Conservation (phyloP, 2,113 vertebrate genomes). For the Aviceda subcristata region DNA sequence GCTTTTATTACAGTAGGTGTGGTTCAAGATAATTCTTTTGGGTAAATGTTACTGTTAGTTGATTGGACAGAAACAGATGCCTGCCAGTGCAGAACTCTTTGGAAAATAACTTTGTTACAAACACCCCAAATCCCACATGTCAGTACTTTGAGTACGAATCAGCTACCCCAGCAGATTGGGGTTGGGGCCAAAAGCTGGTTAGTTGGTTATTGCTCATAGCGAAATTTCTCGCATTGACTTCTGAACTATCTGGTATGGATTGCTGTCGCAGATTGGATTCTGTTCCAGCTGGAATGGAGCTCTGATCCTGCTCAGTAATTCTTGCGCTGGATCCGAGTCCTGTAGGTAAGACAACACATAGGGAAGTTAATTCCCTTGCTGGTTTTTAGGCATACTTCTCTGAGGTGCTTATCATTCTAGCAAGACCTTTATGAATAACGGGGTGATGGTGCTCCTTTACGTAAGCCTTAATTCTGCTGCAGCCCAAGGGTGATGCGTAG, state of each 20-base stretch:
- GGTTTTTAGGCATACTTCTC: accelerated
- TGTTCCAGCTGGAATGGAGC: neutral
- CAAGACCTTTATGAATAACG: neutral
- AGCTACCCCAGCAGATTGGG: neutral
- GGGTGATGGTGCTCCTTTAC: neutral
- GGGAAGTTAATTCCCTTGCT: neutral
- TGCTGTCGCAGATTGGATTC: neutral
- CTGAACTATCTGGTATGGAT: neutral
- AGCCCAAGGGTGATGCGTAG: too few relatives aligned
- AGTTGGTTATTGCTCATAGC: neutral
- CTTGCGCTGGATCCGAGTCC: neutral
- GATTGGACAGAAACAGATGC: neutral
- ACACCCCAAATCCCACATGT: neutral
- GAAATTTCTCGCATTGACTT: neutral
- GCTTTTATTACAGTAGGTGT: neutral
- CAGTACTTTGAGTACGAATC: neutral
- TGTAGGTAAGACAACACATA: neutral
- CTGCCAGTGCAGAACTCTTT: neutral
- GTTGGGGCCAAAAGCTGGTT: neutral
- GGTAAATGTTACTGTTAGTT: neutral
- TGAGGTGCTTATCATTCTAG: neutral
- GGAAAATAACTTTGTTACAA: neutral
- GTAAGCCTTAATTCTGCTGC: neutral
- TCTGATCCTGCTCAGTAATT: neutral
- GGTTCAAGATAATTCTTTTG: neutral